phyloP scores from a whole-genome alignment of 1,140 invertebrate species.

The Muscidifurax raptorellus region DNA sequence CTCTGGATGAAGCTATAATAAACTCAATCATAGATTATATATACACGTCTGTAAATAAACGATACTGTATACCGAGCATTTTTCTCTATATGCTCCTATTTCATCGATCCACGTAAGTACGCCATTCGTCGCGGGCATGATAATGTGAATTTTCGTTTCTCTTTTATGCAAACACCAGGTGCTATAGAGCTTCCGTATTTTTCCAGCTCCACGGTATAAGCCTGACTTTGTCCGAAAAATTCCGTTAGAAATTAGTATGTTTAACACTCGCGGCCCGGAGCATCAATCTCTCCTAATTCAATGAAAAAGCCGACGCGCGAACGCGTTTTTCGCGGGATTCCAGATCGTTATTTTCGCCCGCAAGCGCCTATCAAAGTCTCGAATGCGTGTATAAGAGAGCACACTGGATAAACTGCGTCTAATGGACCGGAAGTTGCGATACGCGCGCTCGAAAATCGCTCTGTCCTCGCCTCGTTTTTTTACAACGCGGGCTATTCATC shows the following conservation, averaged over 20 bases:
- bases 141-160: too few species aligned
- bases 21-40: too few species aligned
- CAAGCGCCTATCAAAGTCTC: slow-evolving; percentile 24
- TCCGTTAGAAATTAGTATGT: background rate
- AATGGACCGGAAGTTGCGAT: slow-evolving; percentile 64
- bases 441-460: slow-evolving; percentile 53
- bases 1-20: too few species aligned
- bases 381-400: background rate
- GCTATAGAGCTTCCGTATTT: background rate
- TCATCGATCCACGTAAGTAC: too few species aligned
- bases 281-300: slow-evolving; percentile 2
- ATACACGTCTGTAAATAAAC: too few species aligned
- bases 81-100: too few species aligned
- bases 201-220: background rate
- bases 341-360: slow-evolving; percentile 48
- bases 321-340: slow-evolving; percentile 18
- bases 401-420: slow-evolving; percentile 55
- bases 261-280: background rate
- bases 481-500: slow-evolving; percentile 26
- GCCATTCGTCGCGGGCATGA: too few species aligned
- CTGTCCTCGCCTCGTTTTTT: slow-evolving; percentile 39
- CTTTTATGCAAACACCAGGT: too few species aligned
- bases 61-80: too few species aligned
- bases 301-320: slow-evolving; percentile 27
- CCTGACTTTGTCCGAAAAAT: background rate